Evolutionary conservation across 2,113 vertebrate species (phyloP).

Genomic region (Microtus richardsoni): DNA sequence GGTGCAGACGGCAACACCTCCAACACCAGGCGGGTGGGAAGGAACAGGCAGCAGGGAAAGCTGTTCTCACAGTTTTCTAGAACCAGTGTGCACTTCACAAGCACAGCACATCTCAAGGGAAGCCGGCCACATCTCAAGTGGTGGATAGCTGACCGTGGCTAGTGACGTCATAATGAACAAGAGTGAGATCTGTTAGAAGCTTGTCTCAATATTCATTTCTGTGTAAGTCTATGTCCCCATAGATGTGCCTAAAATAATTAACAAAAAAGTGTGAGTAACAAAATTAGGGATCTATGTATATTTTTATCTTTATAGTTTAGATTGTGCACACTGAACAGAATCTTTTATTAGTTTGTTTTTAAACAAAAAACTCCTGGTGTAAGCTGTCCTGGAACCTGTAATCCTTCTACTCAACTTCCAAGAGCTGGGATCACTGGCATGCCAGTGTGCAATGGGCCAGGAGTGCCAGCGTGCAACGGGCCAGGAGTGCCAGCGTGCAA

Average conservation of each 20-base stretch:
- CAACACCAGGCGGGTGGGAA: rapidly evolving
- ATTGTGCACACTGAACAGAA: slow-evolving; percentile 26
- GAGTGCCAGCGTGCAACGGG: background rate
- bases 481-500: background rate
- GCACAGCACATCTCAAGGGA: background rate
- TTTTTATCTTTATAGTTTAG: background rate
- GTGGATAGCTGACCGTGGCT: background rate
- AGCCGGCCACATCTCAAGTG: background rate
- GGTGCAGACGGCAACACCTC: rapidly evolving
- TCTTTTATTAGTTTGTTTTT: background rate
- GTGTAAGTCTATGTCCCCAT: background rate
- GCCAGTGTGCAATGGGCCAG: no score
- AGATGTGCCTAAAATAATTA: background rate
- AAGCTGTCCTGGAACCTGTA: background rate
- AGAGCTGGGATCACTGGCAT: background rate
- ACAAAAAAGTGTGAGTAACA: background rate
- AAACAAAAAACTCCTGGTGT: background rate
- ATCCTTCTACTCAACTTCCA: background rate
- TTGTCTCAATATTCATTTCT: background rate
- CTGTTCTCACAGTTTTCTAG: background rate
- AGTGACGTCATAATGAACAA: no score
- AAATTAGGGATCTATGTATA: background rate
- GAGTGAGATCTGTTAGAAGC: background rate
- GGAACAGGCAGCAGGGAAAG: background rate
- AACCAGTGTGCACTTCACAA: background rate